A percentile compares a stretch with the other conserved stretches of the same genome.
Evolutionary conservation across 2,888 invertebrate genomes (phyloP).

Genomic region (Trypoxylon attenuatum): DNA sequence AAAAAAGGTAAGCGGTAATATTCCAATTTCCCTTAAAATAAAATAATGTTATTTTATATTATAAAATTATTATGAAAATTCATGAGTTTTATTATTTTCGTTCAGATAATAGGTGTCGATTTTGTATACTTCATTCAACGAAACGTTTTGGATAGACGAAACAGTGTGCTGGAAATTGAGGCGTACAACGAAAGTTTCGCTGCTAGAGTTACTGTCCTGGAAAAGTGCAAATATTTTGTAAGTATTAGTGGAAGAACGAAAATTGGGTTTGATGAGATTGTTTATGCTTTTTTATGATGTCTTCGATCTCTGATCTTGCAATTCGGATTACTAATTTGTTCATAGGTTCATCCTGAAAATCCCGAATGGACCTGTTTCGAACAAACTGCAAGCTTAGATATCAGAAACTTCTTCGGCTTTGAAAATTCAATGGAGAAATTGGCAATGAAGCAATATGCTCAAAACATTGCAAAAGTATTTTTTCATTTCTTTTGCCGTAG

Average conservation of each 20-base stretch:
- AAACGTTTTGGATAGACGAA: conserved; percentile 88
- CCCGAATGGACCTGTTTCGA: conserved; percentile 97
- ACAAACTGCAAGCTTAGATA: conserved; percentile 92
- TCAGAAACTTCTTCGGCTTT: conserved; percentile 96
- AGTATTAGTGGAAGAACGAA: conserved; percentile 76
- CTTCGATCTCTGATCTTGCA: neutral
- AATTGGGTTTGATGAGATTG: conserved; percentile 12
- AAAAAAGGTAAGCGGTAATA: conserved; percentile 83
- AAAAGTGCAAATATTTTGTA: conserved; percentile 91
- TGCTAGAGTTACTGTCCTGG: conserved; percentile 87
- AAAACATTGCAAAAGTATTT: conserved; percentile 84
- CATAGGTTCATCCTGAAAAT: conserved; percentile 94
- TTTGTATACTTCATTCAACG: conserved; percentile 93
- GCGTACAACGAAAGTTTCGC: conserved; percentile 95
- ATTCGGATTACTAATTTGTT: neutral
- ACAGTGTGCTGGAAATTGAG: conserved; percentile 89
- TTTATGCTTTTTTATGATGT: neutral
- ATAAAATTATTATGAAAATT: conserved; percentile 5
- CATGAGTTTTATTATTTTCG: conserved; percentile 27
- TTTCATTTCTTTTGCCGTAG: neutral
- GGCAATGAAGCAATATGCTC: conserved; percentile 95
- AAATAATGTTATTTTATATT: neutral
- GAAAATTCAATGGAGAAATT: conserved; percentile 96
- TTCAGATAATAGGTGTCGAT: conserved; percentile 93
- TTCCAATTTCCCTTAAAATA: neutral